Conservation (phyloP, 2,888 invertebrate genomes). For the Diarsia brunnea region DNA sequence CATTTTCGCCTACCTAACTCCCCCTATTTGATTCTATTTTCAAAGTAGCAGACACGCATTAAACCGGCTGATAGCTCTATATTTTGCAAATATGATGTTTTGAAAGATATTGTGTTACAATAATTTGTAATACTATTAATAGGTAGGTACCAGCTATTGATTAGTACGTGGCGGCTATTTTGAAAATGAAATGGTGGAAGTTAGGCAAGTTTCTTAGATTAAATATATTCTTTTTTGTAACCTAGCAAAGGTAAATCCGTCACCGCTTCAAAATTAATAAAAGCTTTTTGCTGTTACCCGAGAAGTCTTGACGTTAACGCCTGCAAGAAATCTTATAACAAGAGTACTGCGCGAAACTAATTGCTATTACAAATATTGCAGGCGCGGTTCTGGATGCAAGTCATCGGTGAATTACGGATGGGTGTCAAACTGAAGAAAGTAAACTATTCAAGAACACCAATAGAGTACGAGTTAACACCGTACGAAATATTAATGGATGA, state of each 20-base stretch:
- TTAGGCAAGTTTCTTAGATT: background rate
- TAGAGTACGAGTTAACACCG: slow-evolving; percentile 98
- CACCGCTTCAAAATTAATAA: slow-evolving; percentile 29
- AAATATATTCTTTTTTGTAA: slow-evolving; percentile 3
- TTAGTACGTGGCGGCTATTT: background rate
- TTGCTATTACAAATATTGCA: slow-evolving; percentile 80
- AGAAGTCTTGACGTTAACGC: slow-evolving; percentile 63
- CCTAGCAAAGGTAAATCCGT: slow-evolving; percentile 6
- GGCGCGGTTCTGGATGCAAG: slow-evolving; percentile 99
- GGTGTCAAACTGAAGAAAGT: slow-evolving; percentile 98
- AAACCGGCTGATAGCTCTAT: background rate
- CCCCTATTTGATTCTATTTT: background rate
- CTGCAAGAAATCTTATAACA: slow-evolving; percentile 74
- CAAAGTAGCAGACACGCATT: background rate
- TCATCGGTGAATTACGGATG: slow-evolving; percentile 97
- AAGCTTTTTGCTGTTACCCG: slow-evolving; percentile 35
- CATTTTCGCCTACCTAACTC: background rate
- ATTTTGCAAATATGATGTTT: background rate
- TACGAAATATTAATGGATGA: slow-evolving; percentile 99
- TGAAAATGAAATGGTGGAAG: background rate
- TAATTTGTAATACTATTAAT: background rate
- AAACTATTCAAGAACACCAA: slow-evolving; percentile 93
- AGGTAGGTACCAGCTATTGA: background rate
- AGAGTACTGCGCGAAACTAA: slow-evolving; percentile 50
- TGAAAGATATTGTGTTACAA: background rate